These are phyloP conservation scores for Amazona vittata DNA, from an alignment of 2,113 vertebrate genomes.

Conservation along the genomic window DNA sequence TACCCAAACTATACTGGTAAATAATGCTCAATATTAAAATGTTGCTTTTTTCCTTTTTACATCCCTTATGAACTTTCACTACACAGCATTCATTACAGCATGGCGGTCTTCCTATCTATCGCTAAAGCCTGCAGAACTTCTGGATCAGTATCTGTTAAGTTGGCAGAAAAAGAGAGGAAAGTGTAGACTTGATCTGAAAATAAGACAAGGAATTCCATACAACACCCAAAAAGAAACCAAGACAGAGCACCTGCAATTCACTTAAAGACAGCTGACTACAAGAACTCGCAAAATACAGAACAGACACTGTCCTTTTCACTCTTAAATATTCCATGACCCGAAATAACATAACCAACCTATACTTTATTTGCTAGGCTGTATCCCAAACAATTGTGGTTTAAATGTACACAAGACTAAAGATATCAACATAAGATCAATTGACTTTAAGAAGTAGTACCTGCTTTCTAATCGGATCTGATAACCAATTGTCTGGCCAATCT, in stretches of 20 bases:
- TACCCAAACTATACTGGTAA: not conserved
- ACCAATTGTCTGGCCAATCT: slow-evolving; percentile 89
- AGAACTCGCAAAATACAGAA: not conserved
- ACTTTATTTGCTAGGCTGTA: not conserved
- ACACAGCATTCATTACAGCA: not conserved
- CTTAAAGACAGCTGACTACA: not conserved
- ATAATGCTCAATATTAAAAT: not conserved
- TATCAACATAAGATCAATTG: not conserved
- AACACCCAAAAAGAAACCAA: not conserved
- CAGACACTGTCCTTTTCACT: not conserved
- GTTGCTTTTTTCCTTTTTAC: not conserved
- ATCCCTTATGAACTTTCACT: not conserved
- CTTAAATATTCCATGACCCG: not conserved
- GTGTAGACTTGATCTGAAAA: not conserved
- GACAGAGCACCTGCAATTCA: not conserved
- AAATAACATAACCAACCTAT: not conserved
- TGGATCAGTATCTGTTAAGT: not conserved
- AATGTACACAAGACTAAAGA: not conserved
- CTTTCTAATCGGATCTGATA: slow-evolving; percentile 96
- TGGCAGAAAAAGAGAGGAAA: not conserved
- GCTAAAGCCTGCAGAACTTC: not conserved
- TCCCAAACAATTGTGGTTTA: not conserved
- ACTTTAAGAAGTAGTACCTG: slow-evolving; percentile 78
- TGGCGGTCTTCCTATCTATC: not conserved
- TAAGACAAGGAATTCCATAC: not conserved